phyloP scores from a whole-genome alignment of 2,888 invertebrate genomes.

The Sarcophaga caerulescens region DNA sequence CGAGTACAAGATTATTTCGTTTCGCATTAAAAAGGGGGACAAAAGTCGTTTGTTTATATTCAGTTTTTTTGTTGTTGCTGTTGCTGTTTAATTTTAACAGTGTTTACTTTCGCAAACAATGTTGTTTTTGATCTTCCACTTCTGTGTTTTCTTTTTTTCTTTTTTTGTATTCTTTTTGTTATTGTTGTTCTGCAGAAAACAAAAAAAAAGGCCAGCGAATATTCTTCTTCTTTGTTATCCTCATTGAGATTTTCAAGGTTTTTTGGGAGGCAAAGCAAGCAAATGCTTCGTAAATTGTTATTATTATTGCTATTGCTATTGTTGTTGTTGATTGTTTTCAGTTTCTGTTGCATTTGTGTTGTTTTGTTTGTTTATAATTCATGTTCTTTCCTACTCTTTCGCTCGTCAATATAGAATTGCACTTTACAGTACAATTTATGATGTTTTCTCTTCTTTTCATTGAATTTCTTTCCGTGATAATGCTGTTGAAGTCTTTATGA shows the following conservation, averaged over 20 bases:
- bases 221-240: constrained; percentile 65
- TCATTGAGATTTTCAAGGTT: constrained; percentile 69
- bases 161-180: constrained; percentile 30
- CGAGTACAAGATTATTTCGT: neutral
- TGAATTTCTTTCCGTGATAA: neutral
- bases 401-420: constrained; percentile 33
- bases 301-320: constrained; percentile 26
- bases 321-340: constrained; percentile 48
- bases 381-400: no score
- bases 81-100: constrained; percentile 71
- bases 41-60: constrained; percentile 24
- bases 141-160: constrained; percentile 27
- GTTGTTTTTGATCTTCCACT: constrained; percentile 58
- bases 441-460: neutral
- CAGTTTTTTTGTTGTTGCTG: constrained; percentile 32
- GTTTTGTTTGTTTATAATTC: neutral
- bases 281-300: constrained; percentile 35
- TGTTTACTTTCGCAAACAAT: constrained; percentile 72
- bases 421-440: constrained; percentile 9
- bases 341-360: constrained; percentile 19
- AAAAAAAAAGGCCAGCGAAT: constrained; percentile 30
- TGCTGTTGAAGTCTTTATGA: neutral
- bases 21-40: constrained; percentile 11
- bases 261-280: constrained; percentile 63
- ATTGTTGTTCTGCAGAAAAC: constrained; percentile 23